Base-by-base conservation (phyloP, 2,113 vertebrate genomes). In the Rhabdomys dilectus region DNA sequence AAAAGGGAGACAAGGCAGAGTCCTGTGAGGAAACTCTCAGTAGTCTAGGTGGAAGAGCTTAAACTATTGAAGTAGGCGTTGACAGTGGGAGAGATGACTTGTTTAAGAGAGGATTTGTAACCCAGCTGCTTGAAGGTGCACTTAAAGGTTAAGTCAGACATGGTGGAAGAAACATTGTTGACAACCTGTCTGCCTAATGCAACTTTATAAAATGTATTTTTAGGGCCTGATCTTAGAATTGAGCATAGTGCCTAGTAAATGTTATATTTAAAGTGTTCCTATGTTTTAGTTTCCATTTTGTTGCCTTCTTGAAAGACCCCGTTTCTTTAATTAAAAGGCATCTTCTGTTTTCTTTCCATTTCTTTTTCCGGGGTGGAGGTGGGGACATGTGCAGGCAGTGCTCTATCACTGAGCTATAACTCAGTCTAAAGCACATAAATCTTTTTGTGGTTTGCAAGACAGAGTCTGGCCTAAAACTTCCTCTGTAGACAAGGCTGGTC, bases 231-330 rank as follows among this genome's bases (percentile, higher is more conserved):
- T 91, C 12, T 77, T 91, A 81, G 81, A 93, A 29, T 31, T 92
- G 90, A 73, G 22, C 51, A 16, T 80, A 42, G 42, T 91, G 15
- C 36, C n/a, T 89, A 56, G 39, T 77, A 93, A 91, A 58, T 96
- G 34, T 42, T 94, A 4, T 81, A 17, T 29, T 78, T 88, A 51
- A 94, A 91, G 70, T 93, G 53, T 91, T 94, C 31, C 5, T 80
- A 3, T 72, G 82, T 51, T 88, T 96, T 77, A 48, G 42, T 92
- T 90, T 96, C 64, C 22, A 90, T 89, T 96, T 96, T 91, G 24
- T 92, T 94, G 91, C 21, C 26, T 72, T 34, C 84, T 93, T 86
- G 34, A 95, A 88, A 64, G 60, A 93, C n/a, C 80, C 16, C 42
- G 24, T 60, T 24, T 58, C 1, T 70, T 92, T 73, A 29, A 19